Evolutionary conservation across 2,113 vertebrate species (phyloP), one percentile per base, ranked within the genome.

Genomic region (Arvicanthis niloticus): DNA sequence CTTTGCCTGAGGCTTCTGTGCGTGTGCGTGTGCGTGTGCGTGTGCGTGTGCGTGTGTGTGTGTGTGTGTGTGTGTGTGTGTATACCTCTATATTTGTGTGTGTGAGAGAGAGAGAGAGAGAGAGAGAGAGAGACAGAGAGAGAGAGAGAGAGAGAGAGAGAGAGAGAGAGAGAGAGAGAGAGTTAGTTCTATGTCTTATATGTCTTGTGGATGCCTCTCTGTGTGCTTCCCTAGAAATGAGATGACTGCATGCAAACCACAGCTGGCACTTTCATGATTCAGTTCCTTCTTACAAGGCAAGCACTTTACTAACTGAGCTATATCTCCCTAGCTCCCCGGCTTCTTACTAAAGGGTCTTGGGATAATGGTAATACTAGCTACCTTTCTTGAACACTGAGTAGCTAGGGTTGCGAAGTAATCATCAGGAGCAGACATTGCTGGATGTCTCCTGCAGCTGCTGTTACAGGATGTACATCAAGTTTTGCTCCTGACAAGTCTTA

Each of bases 321-420:
- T 2, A 1, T 13, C 65, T 72, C 86, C 22, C 2, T 15, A 37
- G 22, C 34, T 26, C 42, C 10, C 22, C 0, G 13, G 10, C 26
- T 65, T 96, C 11, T 60, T 84, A 53, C 51, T 80, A 26, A 60
- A 7, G 1, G 75, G 58, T 85, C 56, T 73, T 91, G 67, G 56
- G 42, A 48, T 53, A 62, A n/a, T 12, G 7, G 70, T 88, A 82
- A 67, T 22, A n/a, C n/a, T 26, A 40, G 48, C 40, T 95, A 13
- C 42, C 40, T 80, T 86, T 86, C 58, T 75, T 97, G 65, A 81
- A 67, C 77, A 45, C 29, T 48, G 31, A 84, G 34, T 93, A 77
- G 53, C 62, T 13, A 5, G 48, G 10, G 56, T 37, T 34, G 31
- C 3, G 4, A 37, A 56, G 48, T 34, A 53, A 37, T 45, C 68